Evolutionary conservation across 2,888 invertebrate genomes (phyloP), one percentile per base, ranked within the genome.

Genomic region (Clitarchus hookeri): DNA sequence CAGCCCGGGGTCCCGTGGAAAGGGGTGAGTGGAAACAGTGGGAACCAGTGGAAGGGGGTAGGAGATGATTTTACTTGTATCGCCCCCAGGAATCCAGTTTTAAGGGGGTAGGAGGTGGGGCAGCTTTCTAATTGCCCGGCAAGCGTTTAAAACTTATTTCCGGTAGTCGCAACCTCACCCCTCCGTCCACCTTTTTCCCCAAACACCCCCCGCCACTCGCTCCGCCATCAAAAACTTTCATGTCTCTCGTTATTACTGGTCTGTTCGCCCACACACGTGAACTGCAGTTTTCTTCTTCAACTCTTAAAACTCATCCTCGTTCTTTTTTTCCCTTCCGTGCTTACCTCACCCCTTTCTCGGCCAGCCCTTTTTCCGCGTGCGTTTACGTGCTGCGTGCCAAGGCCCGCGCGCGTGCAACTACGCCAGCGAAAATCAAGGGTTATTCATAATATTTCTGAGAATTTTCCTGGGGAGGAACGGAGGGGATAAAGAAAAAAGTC

Each of bases 91-190:
- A 65, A 65, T 65, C 65, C 65, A n/a, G n/a, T n/a, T 65, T 65
- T 65, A 65, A 19, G 19, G 65, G 48, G 65, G 65, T 16, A 23
- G n/a, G 12, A 1, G 65, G n/a, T 23, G 65, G 19, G 23, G 23
- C n/a, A 23, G 65, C 65, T n/a, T n/a, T 65, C 65, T 65, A 65
- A 65, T 65, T 65, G 65, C 65, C 65, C 8, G 65, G 65, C 65
- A n/a, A 65, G 65, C 65, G 65, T 65, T 65, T 65, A 65, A 65
- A 65, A 65, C 65, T 65, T 65, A 65, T 65, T 65, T 65, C 65
- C 65, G 65, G 65, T 65, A 65, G 19, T 11, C 65, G 8, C 36
- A 36, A 36, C 65, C n/a, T 19, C 65, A 0, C 19, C 65, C 48
- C 65, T 2, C 23, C 65, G 23, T 2, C 65, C 8, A 65, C 65